These are phyloP conservation scores for Peromyscus melanophrys DNA, from an alignment of 2,797 vertebrate genomes.

Conservation along the genomic window DNA sequence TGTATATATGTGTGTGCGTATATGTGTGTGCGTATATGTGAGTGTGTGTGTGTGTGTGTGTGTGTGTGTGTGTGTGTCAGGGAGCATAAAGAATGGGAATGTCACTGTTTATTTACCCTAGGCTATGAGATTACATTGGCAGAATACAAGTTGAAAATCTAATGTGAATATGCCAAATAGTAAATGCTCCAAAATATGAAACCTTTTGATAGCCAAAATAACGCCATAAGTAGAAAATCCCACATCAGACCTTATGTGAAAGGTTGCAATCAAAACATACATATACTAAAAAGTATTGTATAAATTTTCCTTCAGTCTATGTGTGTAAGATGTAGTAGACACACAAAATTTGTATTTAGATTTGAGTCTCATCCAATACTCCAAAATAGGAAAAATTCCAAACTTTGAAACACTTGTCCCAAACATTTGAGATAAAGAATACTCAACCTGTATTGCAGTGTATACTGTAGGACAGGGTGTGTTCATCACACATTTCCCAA, in stretches of 20 bases:
- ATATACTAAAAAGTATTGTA: neutral
- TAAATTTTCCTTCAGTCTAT: neutral
- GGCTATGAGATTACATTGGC: neutral
- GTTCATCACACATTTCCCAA: neutral
- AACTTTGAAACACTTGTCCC: neutral
- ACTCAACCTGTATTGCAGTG: neutral
- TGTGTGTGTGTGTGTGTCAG: neutral
- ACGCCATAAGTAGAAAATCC: slow-evolving; percentile 2
- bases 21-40: no score
- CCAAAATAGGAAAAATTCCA: slow-evolving; percentile 11
- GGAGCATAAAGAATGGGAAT: neutral
- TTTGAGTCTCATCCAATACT: neutral
- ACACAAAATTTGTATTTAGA: neutral
- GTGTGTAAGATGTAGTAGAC: neutral
- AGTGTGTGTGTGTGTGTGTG: neutral
- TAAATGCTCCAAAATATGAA: neutral
- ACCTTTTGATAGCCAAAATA: neutral
- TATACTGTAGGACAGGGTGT: neutral
- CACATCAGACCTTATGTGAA: neutral
- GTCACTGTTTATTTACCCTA: neutral
- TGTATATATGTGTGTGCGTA: no score
- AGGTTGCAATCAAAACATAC: neutral
- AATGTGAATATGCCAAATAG: neutral
- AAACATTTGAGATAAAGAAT: slow-evolving; percentile 11
- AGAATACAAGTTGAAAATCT: neutral